Conservation (phyloP, 2,113 vertebrate species). For the Grus americana region DNA sequence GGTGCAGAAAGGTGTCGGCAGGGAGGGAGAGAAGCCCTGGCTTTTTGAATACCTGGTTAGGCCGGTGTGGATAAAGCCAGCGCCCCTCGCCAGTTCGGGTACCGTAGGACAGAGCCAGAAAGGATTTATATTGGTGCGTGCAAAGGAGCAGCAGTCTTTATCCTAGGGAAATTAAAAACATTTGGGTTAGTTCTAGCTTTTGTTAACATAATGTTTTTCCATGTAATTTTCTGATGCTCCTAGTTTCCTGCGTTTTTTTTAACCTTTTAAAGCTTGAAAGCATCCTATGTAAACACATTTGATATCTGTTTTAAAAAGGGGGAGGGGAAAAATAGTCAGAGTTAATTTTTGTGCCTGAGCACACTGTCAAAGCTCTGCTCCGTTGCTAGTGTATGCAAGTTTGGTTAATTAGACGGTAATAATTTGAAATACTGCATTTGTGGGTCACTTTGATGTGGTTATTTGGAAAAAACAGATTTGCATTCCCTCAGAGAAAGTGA, state of each 20-base stretch:
- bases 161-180: neutral
- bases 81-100: neutral
- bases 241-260: neutral
- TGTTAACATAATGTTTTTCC: neutral
- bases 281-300: neutral
- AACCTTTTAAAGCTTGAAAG: neutral
- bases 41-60: neutral
- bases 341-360: neutral
- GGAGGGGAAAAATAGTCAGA: neutral
- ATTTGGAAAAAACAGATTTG: neutral
- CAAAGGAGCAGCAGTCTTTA: neutral
- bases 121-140: neutral
- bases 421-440: neutral
- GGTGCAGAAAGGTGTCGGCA: neutral
- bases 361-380: neutral
- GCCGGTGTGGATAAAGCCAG: neutral
- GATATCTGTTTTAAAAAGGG: neutral
- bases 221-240: neutral
- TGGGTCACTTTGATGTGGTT: neutral
- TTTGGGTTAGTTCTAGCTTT: neutral
- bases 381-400: neutral
- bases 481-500: constrained; percentile 24
- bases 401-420: neutral
- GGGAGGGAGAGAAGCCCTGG: neutral
- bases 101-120: neutral